A percentile compares a stretch with the other conserved stretches of the same genome.
These are phyloP conservation scores for Pocillopora meandrina DNA, from an alignment of 92 coral and sea anemone genomes.

Conservation along the genomic window DNA sequence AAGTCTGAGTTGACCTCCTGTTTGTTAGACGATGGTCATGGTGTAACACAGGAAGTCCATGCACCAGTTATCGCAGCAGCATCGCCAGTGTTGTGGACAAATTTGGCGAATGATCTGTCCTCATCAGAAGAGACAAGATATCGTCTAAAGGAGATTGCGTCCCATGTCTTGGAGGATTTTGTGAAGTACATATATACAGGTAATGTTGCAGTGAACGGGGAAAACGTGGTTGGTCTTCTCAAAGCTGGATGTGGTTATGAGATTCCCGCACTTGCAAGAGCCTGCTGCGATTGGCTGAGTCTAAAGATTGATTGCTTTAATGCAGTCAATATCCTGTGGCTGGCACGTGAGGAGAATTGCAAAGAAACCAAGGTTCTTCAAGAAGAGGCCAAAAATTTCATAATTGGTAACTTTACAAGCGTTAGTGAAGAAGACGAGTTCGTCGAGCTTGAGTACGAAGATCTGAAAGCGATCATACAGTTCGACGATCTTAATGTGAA, in stretches of 20 bases:
- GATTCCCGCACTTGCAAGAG: constrained; percentile 54
- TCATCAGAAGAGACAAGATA: constrained; percentile 21
- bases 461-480: constrained; percentile 44
- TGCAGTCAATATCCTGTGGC: constrained; percentile 46
- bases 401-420: constrained; percentile 42
- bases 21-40: constrained; percentile 45
- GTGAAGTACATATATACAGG: constrained; percentile 72
- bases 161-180: constrained; percentile 21
- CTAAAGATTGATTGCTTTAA: constrained; percentile 14
- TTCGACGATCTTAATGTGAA: constrained; percentile 47
- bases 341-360: constrained; percentile 22
- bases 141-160: constrained; percentile 19
- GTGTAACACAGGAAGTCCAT: constrained; percentile 32
- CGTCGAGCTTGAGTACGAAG: constrained; percentile 44
- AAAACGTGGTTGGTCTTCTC: constrained; percentile 37
- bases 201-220: constrained; percentile 37
- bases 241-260: constrained; percentile 35
- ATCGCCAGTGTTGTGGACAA: constrained; percentile 23
- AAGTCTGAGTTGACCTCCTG: constrained; percentile 35
- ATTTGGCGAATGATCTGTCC: constrained; percentile 1
- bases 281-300: constrained; percentile 63
- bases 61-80: constrained; percentile 53
- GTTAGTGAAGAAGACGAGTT: constrained; percentile 50
- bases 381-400: constrained; percentile 28
- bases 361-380: constrained; percentile 32